Percentiles rank a stretch among this genome's conserved stretches.
phyloP scores from a whole-genome alignment of 2,888 invertebrate genomes.

The Notocelia uddmanniana region DNA sequence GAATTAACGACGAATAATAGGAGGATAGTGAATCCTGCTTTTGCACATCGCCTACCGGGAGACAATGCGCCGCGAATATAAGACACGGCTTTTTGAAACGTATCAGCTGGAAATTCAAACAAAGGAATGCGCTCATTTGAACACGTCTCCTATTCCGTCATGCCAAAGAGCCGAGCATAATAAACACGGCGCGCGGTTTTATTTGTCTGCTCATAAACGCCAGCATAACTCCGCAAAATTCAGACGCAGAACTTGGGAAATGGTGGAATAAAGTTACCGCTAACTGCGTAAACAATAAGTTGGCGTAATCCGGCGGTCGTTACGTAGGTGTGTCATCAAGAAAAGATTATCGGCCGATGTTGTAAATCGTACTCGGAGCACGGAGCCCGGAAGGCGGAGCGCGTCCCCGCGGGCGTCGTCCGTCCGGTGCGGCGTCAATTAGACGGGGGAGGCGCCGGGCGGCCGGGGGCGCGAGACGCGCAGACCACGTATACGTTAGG shows the following conservation, averaged over 20 bases:
- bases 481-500: constrained; percentile 63
- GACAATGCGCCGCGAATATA: constrained; percentile 28
- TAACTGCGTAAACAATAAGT: constrained; percentile 44
- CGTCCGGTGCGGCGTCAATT: constrained; percentile 80
- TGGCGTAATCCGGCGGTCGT: constrained; percentile 43
- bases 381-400: constrained; percentile 71
- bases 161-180: constrained; percentile 24
- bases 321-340: constrained; percentile 71
- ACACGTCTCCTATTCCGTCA: constrained; percentile 18
- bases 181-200: constrained; percentile 29
- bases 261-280: constrained; percentile 43
- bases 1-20: constrained; percentile 33
- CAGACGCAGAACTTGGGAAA: constrained; percentile 22
- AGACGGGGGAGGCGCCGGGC: constrained; percentile 69
- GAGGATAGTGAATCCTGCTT: constrained; percentile 28
- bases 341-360: constrained; percentile 82
- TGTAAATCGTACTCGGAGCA: constrained; percentile 74
- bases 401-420: constrained; percentile 78
- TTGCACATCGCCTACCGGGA: constrained; percentile 23
- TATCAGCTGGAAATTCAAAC: constrained; percentile 31
- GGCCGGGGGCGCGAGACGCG: constrained; percentile 61
- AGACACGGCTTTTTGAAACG: constrained; percentile 33
- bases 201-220: constrained; percentile 21
- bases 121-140: constrained; percentile 29
- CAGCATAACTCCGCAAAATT: constrained; percentile 12